Percentiles rank a stretch among this genome's conserved stretches.
Evolutionary conservation across 2,888 invertebrate genomes (phyloP).

Genomic region (Strigamia transsilvanica): DNA sequence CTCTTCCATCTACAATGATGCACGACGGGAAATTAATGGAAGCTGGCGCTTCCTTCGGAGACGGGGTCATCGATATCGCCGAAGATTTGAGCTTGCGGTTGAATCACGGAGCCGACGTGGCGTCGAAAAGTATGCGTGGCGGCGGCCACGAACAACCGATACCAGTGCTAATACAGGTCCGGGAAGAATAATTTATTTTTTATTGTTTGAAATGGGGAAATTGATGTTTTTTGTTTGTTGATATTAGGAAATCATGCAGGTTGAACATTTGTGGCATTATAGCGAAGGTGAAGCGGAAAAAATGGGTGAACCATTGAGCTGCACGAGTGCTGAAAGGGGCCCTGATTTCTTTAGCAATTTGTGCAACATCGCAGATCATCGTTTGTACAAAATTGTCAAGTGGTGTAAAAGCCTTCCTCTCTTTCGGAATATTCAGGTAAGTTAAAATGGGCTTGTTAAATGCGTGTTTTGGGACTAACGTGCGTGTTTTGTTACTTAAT

Average conservation of each 20-base stretch:
- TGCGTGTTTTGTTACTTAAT: constrained; percentile 55
- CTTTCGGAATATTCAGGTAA: constrained; percentile 93
- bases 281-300: constrained; percentile 71
- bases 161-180: constrained; percentile 55
- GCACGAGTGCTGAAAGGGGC: constrained; percentile 51
- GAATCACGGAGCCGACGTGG: constrained; percentile 53
- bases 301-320: constrained; percentile 56
- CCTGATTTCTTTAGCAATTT: constrained; percentile 81
- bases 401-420: constrained; percentile 98
- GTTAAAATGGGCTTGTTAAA: constrained; percentile 59
- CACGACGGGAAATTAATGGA: constrained; percentile 58
- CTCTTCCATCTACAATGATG: constrained; percentile 72
- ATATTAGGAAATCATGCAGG: constrained; percentile 89
- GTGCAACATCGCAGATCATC: constrained; percentile 93
- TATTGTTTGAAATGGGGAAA: too few relatives aligned
- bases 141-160: constrained; percentile 50
- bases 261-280: constrained; percentile 94
- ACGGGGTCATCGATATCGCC: constrained; percentile 55
- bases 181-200: background rate
- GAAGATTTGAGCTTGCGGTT: constrained; percentile 57
- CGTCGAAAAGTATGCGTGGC: constrained; percentile 52
- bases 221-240: background rate
- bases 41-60: constrained; percentile 58
- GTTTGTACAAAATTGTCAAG: constrained; percentile 95
- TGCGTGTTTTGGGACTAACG: background rate